Percentiles rank a stretch among this genome's conserved stretches.
Conservation (phyloP, 1,140 invertebrate genomes). For the Triops cancriformis region DNA sequence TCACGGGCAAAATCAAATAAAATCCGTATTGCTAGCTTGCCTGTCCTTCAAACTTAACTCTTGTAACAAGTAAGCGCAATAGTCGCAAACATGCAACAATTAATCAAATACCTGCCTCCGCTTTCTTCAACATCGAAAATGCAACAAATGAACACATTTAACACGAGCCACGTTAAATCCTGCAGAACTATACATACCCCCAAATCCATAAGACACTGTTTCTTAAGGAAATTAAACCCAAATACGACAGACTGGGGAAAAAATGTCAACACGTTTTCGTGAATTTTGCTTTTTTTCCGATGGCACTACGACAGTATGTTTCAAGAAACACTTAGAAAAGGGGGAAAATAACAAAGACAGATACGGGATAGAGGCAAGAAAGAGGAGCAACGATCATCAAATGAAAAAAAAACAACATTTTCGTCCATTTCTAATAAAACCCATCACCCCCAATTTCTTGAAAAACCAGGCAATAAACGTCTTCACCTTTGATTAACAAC, state of each 20-base stretch:
- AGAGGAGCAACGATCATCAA: background rate
- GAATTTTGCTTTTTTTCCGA: background rate
- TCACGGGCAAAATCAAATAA: conserved; percentile 3
- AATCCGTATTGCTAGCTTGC: background rate
- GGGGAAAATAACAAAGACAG: background rate
- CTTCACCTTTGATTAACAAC: background rate
- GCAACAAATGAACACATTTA: conserved; percentile 7
- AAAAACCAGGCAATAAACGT: background rate
- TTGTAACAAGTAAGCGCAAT: background rate
- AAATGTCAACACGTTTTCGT: background rate
- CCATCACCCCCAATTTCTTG: background rate
- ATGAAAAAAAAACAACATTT: background rate
- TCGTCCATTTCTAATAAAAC: background rate
- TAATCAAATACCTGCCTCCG: background rate
- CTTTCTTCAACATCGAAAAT: background rate
- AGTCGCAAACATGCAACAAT: background rate
- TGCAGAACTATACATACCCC: background rate
- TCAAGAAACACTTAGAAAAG: background rate
- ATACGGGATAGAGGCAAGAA: no score
- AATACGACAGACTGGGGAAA: background rate
- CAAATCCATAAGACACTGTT: background rate
- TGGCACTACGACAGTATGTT: no score
- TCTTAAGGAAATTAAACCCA: background rate
- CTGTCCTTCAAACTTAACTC: background rate
- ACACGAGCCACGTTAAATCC: background rate